A percentile compares a stretch with the other conserved stretches of the same genome.
phyloP scores from a whole-genome alignment of 2,797 vertebrate genomes.

The Sciurus carolinensis region DNA sequence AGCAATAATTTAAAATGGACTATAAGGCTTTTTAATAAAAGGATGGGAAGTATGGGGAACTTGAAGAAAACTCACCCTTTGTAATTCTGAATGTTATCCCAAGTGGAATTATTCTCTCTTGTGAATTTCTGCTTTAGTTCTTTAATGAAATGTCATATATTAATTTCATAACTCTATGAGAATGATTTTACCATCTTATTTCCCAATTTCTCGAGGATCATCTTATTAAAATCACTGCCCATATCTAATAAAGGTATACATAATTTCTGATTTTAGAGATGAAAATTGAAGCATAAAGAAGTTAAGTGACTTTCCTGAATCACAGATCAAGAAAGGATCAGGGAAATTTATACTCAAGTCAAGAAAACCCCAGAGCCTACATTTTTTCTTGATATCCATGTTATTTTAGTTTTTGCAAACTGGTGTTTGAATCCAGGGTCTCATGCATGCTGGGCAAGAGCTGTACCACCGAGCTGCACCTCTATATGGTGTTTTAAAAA shows the following conservation, averaged over 20 bases:
- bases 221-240: not conserved
- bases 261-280: slow-evolving; percentile 56
- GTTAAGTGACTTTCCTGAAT: slow-evolving; percentile 35
- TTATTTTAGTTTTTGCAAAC: not conserved
- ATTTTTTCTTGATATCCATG: slow-evolving; percentile 31
- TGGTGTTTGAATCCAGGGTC: not conserved
- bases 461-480: not conserved
- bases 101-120: not conserved
- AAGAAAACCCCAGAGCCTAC: not conserved
- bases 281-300: slow-evolving; percentile 48
- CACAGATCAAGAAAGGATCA: not conserved
- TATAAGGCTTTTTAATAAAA: not conserved
- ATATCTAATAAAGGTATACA: not conserved
- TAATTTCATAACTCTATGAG: slow-evolving; percentile 41
- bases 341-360: not conserved
- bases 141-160: not conserved
- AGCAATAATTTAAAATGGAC: not conserved
- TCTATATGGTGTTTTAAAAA: not conserved
- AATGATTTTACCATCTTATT: not conserved
- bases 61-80: not conserved
- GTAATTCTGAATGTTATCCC: not conserved
- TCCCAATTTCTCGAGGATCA: slow-evolving; percentile 9
- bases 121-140: not conserved
- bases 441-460: not conserved
- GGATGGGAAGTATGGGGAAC: not conserved